A percentile compares a stretch with the other conserved stretches of the same genome.
Evolutionary conservation across 2,113 vertebrate species (phyloP).

Genomic region (Malurus melanocephalus): DNA sequence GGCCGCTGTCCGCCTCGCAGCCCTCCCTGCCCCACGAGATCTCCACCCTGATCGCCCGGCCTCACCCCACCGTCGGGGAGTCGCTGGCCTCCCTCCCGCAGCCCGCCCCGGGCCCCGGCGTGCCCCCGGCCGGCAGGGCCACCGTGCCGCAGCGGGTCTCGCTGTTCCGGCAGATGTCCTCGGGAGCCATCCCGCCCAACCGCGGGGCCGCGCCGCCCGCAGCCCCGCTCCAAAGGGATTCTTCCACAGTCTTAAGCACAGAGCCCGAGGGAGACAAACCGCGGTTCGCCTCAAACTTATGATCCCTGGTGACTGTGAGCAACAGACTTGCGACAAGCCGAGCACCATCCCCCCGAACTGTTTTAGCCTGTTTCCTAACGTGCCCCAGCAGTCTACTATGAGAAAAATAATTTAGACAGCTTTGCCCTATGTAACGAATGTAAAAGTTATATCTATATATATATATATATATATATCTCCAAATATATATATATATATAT

Average conservation of each 20-base stretch:
- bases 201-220: slow-evolving; percentile 66
- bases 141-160: slow-evolving; percentile 86
- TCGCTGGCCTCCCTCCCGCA: slow-evolving; percentile 87
- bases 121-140: slow-evolving; percentile 75
- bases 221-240: slow-evolving; percentile 79
- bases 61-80: slow-evolving; percentile 88
- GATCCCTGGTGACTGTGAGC: slow-evolving; percentile 76
- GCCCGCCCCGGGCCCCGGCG: slow-evolving; percentile 64
- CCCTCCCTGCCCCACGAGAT: slow-evolving; percentile 94
- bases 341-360: slow-evolving; percentile 71
- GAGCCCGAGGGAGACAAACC: slow-evolving; percentile 95
- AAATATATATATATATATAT: not conserved
- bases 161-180: slow-evolving; percentile 95
- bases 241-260: slow-evolving; percentile 87
- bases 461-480: not conserved
- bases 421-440: slow-evolving; percentile 86
- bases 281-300: slow-evolving; percentile 96
- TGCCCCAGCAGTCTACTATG: slow-evolving; percentile 83
- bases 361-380: slow-evolving; percentile 85
- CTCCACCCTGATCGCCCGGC: slow-evolving; percentile 79
- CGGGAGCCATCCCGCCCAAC: slow-evolving; percentile 87
- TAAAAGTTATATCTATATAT: slow-evolving; percentile 74
- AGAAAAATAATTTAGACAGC: slow-evolving; percentile 88
- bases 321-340: slow-evolving; percentile 65
- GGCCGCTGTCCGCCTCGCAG: slow-evolving; percentile 96